These are phyloP conservation scores for Gymnocypris eckloni DNA, from an alignment of 2,797 vertebrate species.

Conservation along the genomic window DNA sequence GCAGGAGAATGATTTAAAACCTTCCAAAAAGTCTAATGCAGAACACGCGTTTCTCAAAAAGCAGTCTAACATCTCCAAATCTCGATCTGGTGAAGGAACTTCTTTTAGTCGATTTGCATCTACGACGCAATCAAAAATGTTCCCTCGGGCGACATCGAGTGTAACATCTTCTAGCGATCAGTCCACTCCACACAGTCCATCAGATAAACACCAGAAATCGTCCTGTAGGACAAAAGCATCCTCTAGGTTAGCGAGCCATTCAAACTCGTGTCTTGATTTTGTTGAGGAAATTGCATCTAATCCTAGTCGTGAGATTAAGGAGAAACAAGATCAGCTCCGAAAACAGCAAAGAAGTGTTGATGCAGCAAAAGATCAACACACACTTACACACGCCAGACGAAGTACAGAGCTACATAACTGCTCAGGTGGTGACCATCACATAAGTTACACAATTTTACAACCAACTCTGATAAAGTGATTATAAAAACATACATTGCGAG, in stretches of 20 bases:
- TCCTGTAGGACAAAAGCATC: constrained; percentile 10
- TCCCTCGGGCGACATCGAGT: constrained; percentile 42
- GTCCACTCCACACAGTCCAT: not conserved
- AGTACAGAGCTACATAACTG: constrained; percentile 36
- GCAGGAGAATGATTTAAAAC: constrained; percentile 35
- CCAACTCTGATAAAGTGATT: not conserved
- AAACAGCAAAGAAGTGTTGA: constrained; percentile 38
- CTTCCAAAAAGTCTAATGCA: constrained; percentile 54
- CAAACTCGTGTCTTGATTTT: constrained; percentile 17
- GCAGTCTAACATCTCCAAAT: constrained; percentile 59
- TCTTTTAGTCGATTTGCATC: constrained; percentile 42
- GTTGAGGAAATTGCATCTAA: constrained; percentile 18
- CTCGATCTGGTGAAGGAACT: constrained; percentile 62
- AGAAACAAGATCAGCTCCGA: constrained; percentile 14
- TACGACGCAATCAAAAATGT: constrained; percentile 44
- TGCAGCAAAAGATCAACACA: constrained; percentile 8
- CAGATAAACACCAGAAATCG: constrained; percentile 23
- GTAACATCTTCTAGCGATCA: constrained; percentile 47
- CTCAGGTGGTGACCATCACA: constrained; percentile 2
- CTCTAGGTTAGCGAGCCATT: constrained; percentile 27
- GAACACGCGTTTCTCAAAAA: constrained; percentile 71
- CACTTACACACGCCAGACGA: constrained; percentile 4
- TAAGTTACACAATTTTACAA: not conserved
- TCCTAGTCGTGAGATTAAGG: constrained; percentile 10
- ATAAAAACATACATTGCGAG: not conserved